phyloP scores from a whole-genome alignment of 2,797 vertebrate genomes.

The Chelon auratus region DNA sequence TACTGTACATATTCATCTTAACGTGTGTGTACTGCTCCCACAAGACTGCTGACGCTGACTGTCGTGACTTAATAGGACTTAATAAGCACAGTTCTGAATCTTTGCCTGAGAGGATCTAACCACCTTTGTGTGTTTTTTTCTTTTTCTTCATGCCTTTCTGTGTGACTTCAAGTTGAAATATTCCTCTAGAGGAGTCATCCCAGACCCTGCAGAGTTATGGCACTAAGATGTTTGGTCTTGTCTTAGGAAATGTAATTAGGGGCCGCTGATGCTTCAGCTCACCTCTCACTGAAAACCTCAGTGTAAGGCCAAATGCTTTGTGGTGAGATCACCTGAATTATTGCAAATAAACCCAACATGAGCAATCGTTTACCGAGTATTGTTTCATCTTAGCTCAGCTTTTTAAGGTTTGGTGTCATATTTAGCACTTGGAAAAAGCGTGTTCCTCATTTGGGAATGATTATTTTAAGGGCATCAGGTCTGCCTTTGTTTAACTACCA shows the following conservation, averaged over 20 bases:
- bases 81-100: conserved; percentile 33
- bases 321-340: conserved; percentile 38
- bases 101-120: conserved; percentile 36
- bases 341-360: conserved; percentile 8
- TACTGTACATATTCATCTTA: conserved; percentile 17
- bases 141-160: conserved; percentile 29
- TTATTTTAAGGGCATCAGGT: conserved; percentile 57
- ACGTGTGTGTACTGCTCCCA: conserved; percentile 10
- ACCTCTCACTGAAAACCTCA: conserved; percentile 43
- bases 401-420: conserved; percentile 30
- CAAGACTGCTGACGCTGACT: conserved; percentile 38
- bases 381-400: conserved; percentile 19
- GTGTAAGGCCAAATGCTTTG: conserved; percentile 4
- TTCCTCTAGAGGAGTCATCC: conserved; percentile 51
- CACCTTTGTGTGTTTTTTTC: conserved; percentile 17
- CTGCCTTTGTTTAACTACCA: conserved; percentile 67
- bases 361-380: conserved; percentile 12
- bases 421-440: conserved; percentile 31
- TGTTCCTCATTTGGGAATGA: conserved; percentile 65
- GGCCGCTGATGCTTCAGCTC: conserved; percentile 27
- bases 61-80: conserved; percentile 34
- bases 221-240: conserved; percentile 47
- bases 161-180: conserved; percentile 44
- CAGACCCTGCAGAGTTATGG: conserved; percentile 52
- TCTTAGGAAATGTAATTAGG: conserved; percentile 45